Percentiles rank a stretch among this genome's conserved stretches.
Conservation (phyloP, 2,888 invertebrate genomes). For the Cosmia pyralina region DNA sequence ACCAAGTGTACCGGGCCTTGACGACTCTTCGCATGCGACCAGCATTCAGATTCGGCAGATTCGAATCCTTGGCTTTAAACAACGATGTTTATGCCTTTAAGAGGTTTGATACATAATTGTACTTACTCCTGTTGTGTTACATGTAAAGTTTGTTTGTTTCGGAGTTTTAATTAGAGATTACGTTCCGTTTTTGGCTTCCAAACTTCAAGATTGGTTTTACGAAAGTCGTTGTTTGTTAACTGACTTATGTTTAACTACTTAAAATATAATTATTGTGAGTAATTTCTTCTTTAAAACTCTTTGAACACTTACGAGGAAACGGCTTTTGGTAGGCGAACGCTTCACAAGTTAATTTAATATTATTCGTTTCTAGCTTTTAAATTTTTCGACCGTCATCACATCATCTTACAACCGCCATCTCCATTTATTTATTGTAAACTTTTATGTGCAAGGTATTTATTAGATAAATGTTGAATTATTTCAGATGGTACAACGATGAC, state of each 20-base stretch:
- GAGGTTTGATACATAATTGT: slow-evolving; percentile 75
- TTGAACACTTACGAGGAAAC: no score
- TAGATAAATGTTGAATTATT: neutral
- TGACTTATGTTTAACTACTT: neutral
- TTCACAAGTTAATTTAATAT: neutral
- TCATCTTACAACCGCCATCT: no score
- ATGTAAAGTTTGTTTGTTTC: neutral
- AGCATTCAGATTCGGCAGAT: slow-evolving; percentile 88
- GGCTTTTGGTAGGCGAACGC: no score
- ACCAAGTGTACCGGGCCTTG: slow-evolving; percentile 88
- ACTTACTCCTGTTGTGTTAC: neutral
- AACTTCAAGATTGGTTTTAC: neutral
- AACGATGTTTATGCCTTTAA: slow-evolving; percentile 90
- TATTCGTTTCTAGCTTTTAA: neutral
- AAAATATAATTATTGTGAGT: neutral
- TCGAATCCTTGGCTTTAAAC: slow-evolving; percentile 87
- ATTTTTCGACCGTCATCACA: neutral
- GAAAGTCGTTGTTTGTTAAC: neutral
- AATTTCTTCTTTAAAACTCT: no score
- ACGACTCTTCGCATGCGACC: slow-evolving; percentile 88
- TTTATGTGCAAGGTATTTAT: neutral
- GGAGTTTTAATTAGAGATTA: neutral
- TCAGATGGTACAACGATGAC: slow-evolving; percentile 85
- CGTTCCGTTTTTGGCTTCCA: neutral
- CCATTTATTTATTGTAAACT: neutral